Percentiles rank a stretch among this genome's conserved stretches.
phyloP scores from a whole-genome alignment of 2,113 vertebrate species.

The Telmatochromis sp. region DNA sequence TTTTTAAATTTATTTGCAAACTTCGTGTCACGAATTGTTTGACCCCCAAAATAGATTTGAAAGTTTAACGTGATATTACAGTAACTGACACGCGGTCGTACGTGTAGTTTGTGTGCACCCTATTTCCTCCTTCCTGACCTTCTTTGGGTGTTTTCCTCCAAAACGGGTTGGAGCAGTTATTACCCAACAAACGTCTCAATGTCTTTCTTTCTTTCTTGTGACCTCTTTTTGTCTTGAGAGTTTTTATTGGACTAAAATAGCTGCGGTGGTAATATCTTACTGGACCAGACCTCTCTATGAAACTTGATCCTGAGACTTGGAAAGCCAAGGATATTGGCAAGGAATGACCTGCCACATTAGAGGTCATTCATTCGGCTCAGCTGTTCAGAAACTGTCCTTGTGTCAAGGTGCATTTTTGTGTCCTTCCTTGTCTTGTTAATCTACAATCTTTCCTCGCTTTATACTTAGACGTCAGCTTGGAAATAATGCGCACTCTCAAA shows the following conservation, averaged over 20 bases:
- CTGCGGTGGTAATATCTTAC: not conserved
- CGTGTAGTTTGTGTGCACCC: not conserved
- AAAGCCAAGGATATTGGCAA: not conserved
- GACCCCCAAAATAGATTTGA: not conserved
- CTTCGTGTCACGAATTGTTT: not conserved
- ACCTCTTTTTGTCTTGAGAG: not conserved
- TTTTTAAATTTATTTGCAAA: not conserved
- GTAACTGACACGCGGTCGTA: not conserved
- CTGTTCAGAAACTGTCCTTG: not conserved
- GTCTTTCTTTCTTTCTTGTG: not conserved
- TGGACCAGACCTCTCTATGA: not conserved
- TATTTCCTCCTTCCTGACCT: not conserved
- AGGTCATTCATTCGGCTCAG: slow-evolving; percentile 43
- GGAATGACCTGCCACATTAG: slow-evolving; percentile 17
- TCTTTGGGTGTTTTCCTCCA: not conserved
- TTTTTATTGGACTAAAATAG: not conserved
- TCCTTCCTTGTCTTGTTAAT: not conserved
- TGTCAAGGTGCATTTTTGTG: slow-evolving; percentile 6
- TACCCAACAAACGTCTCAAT: not conserved
- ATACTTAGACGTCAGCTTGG: not conserved
- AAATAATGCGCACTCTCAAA: not conserved
- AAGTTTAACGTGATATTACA: not conserved
- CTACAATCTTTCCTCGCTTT: slow-evolving; percentile 13
- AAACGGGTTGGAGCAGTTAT: not conserved
- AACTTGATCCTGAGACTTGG: not conserved